Percentiles rank a stretch among this genome's conserved stretches.
phyloP scores from a whole-genome alignment of 2,797 vertebrate species.

The Phrynocephalus vlangalii region DNA sequence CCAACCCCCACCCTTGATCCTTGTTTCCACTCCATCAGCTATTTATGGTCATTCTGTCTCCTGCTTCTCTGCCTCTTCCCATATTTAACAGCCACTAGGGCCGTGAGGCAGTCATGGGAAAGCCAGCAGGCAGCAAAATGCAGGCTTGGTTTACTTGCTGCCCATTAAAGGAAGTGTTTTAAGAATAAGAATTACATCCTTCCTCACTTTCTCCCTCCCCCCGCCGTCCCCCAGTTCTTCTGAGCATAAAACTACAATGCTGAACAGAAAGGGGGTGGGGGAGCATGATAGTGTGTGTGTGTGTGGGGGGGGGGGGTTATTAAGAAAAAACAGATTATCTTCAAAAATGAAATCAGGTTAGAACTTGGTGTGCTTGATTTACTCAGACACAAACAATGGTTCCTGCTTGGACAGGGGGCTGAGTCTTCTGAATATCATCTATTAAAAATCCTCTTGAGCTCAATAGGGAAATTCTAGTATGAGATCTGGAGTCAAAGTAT shows the following conservation, averaged over 20 bases:
- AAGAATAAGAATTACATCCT: neutral
- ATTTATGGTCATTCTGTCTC: constrained; percentile 34
- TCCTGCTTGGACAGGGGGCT: no score
- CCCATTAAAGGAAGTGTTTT: constrained; percentile 33
- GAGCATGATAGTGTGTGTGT: neutral
- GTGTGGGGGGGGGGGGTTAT: no score
- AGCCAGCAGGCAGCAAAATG: neutral
- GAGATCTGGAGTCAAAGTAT: no score
- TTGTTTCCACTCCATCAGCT: constrained; percentile 12
- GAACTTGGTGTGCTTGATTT: neutral
- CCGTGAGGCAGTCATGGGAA: constrained; percentile 27
- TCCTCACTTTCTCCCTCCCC: constrained; percentile 4
- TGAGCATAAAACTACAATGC: constrained; percentile 43
- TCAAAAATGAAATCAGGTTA: neutral
- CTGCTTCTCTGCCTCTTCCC: neutral
- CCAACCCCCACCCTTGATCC: neutral
- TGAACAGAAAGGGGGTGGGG: neutral
- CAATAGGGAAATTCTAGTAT: neutral
- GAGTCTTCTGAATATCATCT: neutral
- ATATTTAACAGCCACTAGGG: neutral
- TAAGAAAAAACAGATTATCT: neutral
- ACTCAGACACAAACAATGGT: neutral
- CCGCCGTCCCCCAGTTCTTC: constrained; percentile 18
- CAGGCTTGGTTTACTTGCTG: constrained; percentile 19
- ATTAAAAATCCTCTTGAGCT: neutral